Percentiles rank a stretch among this genome's conserved stretches.
These are phyloP conservation scores for Leucophenga montana DNA, from an alignment of 2,888 invertebrate genomes.

Conservation along the genomic window DNA sequence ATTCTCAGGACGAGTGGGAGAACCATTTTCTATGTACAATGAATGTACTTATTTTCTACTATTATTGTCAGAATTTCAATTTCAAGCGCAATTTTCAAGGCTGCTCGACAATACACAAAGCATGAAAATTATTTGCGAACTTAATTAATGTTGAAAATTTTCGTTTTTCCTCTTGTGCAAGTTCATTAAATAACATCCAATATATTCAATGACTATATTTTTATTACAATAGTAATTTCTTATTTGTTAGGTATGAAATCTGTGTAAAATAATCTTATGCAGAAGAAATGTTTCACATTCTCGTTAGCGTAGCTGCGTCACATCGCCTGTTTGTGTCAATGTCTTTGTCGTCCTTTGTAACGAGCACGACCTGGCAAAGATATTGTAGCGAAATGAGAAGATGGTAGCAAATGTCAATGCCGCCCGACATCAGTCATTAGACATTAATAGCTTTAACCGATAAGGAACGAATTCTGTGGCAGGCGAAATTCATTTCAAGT, in stretches of 20 bases:
- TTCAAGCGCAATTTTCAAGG: background rate
- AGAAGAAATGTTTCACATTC: too few relatives aligned
- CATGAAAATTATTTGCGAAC: background rate
- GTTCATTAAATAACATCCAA: background rate
- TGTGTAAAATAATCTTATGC: too few relatives aligned
- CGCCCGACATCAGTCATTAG: background rate
- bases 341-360: background rate
- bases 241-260: too few relatives aligned
- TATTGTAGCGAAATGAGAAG: background rate
- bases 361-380: background rate
- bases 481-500: too few relatives aligned
- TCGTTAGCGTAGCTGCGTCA: background rate
- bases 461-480: too few relatives aligned
- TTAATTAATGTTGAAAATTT: background rate
- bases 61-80: constrained; percentile 1
- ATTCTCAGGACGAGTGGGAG: too few relatives aligned
- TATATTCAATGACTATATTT: too few relatives aligned
- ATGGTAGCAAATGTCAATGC: too few relatives aligned
- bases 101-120: too few relatives aligned
- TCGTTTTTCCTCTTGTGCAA: too few relatives aligned
- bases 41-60: background rate
- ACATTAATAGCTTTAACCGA: too few relatives aligned
- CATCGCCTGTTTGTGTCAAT: background rate
- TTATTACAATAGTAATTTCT: too few relatives aligned
- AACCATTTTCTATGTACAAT: background rate